Percentiles rank a stretch among this genome's conserved stretches.
Conservation (phyloP, 2,888 invertebrate species). For the Eurytoma californica region DNA sequence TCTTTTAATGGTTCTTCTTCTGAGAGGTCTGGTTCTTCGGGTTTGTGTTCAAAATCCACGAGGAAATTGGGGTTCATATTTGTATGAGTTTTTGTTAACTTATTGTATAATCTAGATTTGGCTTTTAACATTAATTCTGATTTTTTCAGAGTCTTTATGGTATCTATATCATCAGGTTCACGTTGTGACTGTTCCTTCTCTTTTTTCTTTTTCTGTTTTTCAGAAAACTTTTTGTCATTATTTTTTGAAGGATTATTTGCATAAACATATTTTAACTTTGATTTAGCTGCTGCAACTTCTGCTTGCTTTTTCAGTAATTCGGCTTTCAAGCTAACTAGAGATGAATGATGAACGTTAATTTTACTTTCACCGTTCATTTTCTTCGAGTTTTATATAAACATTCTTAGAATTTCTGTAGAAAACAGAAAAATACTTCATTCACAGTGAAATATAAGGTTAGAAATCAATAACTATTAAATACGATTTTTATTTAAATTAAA, state of each 20-base stretch:
- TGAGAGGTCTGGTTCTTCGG: constrained; percentile 64
- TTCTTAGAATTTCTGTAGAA: too few relatives aligned
- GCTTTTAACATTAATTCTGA: constrained; percentile 74
- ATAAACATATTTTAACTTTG: constrained; percentile 77
- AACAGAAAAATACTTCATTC: neutral
- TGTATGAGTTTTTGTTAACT: constrained; percentile 65
- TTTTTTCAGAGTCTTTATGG: constrained; percentile 66
- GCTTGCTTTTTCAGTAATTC: constrained; percentile 91
- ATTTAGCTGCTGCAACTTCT: constrained; percentile 84
- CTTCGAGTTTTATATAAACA: neutral
- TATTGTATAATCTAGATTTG: constrained; percentile 69
- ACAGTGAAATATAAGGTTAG: neutral
- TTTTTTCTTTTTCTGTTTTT: constrained; percentile 66
- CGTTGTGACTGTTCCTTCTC: constrained; percentile 68
- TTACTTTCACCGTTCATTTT: constrained; percentile 69
- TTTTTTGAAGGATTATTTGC: constrained; percentile 67
- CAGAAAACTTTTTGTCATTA: constrained; percentile 54
- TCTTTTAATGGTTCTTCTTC: constrained; percentile 59
- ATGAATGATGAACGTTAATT: constrained; percentile 71
- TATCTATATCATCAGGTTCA: constrained; percentile 64
- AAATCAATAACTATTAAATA: too few relatives aligned
- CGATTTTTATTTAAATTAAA: too few relatives aligned
- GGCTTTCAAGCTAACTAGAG: constrained; percentile 89
- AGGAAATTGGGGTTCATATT: constrained; percentile 66
- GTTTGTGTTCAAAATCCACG: constrained; percentile 70